Percentiles rank a stretch among this genome's conserved stretches.
Conservation (phyloP, 2,797 vertebrate species). For the Delichon dasypus region DNA sequence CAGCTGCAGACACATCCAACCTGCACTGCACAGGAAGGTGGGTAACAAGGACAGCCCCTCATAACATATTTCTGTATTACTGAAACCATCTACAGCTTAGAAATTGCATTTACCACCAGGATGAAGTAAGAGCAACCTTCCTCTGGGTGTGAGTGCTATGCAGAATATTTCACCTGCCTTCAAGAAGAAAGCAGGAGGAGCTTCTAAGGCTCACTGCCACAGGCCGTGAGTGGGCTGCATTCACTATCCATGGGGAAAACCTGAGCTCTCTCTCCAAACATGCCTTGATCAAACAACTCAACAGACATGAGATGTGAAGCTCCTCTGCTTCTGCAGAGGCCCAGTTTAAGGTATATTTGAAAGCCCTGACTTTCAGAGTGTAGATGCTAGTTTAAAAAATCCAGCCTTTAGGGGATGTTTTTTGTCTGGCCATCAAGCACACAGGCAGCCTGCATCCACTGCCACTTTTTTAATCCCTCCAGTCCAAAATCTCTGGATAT, state of each 20-base stretch:
- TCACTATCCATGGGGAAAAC: fast-evolving
- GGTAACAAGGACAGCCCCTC: background rate
- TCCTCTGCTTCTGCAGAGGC: background rate
- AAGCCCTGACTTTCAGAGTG: background rate
- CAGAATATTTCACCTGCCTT: background rate
- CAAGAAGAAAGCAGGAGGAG: background rate
- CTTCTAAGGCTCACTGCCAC: background rate
- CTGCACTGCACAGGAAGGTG: background rate
- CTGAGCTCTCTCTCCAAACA: background rate
- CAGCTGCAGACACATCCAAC: background rate
- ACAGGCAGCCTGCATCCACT: fast-evolving
- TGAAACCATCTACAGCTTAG: background rate
- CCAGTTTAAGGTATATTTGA: background rate
- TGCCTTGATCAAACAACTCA: background rate
- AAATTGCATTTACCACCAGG: background rate
- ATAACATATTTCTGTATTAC: background rate
- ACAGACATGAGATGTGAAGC: background rate
- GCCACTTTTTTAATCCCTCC: background rate
- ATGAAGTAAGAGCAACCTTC: background rate
- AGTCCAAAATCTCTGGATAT: background rate
- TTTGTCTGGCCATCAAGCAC: background rate
- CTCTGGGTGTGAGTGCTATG: background rate
- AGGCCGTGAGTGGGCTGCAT: background rate
- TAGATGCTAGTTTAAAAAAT: background rate
- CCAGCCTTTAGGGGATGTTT: background rate